phyloP scores from a whole-genome alignment of 2,113 vertebrate genomes.

The Corythaeola cristata region DNA sequence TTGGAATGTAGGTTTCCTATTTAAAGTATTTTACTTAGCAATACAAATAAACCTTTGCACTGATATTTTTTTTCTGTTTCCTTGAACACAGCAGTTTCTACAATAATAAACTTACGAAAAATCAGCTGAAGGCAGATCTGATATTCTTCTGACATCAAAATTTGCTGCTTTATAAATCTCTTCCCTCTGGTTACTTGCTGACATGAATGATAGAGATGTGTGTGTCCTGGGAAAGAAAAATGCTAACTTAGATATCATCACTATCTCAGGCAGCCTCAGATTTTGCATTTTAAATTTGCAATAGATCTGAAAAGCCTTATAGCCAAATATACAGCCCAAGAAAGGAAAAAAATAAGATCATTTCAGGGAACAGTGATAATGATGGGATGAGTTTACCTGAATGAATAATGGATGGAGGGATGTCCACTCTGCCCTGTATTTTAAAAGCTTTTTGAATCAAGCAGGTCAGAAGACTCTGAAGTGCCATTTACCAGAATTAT shows the following conservation, averaged over 20 bases:
- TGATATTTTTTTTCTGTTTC: background rate
- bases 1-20: background rate
- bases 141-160: background rate
- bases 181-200: background rate
- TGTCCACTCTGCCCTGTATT: background rate
- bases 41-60: background rate
- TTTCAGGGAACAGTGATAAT: background rate
- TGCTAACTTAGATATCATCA: background rate
- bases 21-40: background rate
- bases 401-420: background rate
- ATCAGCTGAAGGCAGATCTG: background rate
- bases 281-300: background rate
- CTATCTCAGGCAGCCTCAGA: background rate
- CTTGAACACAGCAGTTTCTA: background rate
- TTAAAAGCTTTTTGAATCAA: background rate
- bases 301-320: background rate
- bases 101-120: background rate
- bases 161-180: background rate
- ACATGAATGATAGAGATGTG: background rate
- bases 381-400: background rate
- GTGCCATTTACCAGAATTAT: background rate
- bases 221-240: background rate
- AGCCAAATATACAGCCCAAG: background rate
- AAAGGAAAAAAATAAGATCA: background rate
- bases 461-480: background rate